Base-by-base conservation (phyloP, 1,140 invertebrate species). In the Marisa cornuarietis region DNA sequence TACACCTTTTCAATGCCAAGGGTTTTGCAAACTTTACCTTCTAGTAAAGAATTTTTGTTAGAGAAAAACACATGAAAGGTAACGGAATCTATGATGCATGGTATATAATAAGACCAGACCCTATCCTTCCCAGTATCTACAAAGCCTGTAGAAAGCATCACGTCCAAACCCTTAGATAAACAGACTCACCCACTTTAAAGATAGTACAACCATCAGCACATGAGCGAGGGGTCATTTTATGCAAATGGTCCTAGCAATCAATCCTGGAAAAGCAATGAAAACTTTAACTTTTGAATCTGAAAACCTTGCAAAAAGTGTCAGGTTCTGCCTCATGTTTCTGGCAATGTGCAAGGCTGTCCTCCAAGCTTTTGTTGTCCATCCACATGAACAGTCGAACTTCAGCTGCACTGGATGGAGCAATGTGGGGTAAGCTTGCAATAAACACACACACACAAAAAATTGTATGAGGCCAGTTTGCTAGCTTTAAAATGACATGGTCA, bases 211-310 rank as follows among this genome's bases (percentile, higher is more conserved):
- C 88, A 65, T 88, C 88, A 82, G 90, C 88, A 79, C 88, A 77
- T 54, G 89, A 90, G 82, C 89, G 90, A 8, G 88, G 89, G 71
- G 90, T 90, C 7, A 90, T 80, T 81, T 82, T 87, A 81, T 90
- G 88, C 22, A 89, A 90, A 52, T 89, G 89, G 79, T 83, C 79
- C 80, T 79, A 65, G 52, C 31, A 31, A 71, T 79, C 63, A 52
- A 65, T 10, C 24, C 31, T 42, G 31, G 31, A 42, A 73, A 42
- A 26, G 14, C 62, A 49, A 42, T 26, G 26, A 49, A 18, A 26
- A 65, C 71, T 63, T 79, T 63, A 42, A 24, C 24, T 66, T 65
- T 58, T 20, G 61, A 20, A 66, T 61, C 42, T 76, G 69, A 61
- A 61, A 79, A 24, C 63, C 52, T 83, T 79, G n/a, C 54, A n/a